Evolutionary conservation across 2,797 vertebrate genomes (phyloP).

Genomic region (Phrynocephalus forsythii): DNA sequence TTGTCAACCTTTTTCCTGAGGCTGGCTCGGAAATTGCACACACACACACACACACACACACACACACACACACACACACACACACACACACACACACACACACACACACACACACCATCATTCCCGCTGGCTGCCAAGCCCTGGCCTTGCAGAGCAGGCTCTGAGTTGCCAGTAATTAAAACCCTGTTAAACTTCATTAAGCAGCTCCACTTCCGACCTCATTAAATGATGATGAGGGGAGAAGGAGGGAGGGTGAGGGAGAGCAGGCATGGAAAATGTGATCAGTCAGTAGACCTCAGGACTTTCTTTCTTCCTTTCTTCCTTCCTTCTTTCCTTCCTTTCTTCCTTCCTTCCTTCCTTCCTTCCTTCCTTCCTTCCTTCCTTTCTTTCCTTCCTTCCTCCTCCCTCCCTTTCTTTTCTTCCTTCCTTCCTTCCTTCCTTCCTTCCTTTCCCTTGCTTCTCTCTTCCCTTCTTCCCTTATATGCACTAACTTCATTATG

Average conservation of each 20-base stretch:
- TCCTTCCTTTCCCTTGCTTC: background rate
- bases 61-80: no score
- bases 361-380: no score
- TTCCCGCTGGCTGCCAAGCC: background rate
- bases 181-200: constrained; percentile 46
- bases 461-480: background rate
- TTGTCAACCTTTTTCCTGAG: background rate
- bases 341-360: background rate
- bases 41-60: no score
- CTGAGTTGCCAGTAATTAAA: constrained; percentile 40
- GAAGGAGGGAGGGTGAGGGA: background rate
- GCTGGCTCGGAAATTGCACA: background rate
- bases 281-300: constrained; percentile 8
- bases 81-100: no score
- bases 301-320: background rate
- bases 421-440: no score
- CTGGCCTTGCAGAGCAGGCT: background rate
- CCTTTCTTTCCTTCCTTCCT: background rate
- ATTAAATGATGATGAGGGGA: constrained; percentile 39
- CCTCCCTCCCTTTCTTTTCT: no score
- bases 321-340: no score
- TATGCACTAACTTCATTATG: background rate
- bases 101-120: background rate
- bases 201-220: constrained; percentile 48
- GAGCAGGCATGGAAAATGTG: background rate